Base-by-base conservation (phyloP, 2,797 vertebrate species). In the Coluber constrictor region DNA sequence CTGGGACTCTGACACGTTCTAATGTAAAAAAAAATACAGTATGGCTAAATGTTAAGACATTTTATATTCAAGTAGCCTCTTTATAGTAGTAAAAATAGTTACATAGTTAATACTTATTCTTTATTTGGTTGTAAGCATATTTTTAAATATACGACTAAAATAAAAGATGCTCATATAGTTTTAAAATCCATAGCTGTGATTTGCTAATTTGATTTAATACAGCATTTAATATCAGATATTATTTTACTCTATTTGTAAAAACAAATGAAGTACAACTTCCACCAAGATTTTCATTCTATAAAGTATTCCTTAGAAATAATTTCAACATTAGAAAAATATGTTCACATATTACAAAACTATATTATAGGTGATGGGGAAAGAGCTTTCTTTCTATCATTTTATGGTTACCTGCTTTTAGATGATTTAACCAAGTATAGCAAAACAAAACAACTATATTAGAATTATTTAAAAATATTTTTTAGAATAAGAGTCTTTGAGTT, bases 1-100 rank as follows among this genome's bases (percentile, higher is more conserved):
- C 98, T 7, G 99, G 99, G 15, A 99, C 98, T 95, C 98, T 97
- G 63, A 99, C 97, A 91, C 97, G 97, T 7, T 96, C 99, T 99
- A 94, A 12, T n/a, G 3, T 37, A 20, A 87, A 93, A 57, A 89
- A 94, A 55, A 25, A 47, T 83, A 61, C 29, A 74, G n/a, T 15
- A 92, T 20, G 18, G 27, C 20, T 89, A 92, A 16, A 79, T 11
- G 56, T 47, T 79, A 87, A 87, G 18, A 61, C 16, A 90, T 57
- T 55, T 43, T 23, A 4, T 51, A 90, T 27, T 54, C 57, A 13
- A 70, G 89, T 90, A 18, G 90, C 18, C 4, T 88, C 37, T 47
- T 83, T 25, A 83, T 12, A 47, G 20, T 54, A 88, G 88, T 32
- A 63, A 47, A 74, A 90, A 29, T n/a, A 90, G 61, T 27, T 66